These are phyloP conservation scores for Metacarcinus magister DNA, from an alignment of 2,888 invertebrate species.

Conservation along the genomic window DNA sequence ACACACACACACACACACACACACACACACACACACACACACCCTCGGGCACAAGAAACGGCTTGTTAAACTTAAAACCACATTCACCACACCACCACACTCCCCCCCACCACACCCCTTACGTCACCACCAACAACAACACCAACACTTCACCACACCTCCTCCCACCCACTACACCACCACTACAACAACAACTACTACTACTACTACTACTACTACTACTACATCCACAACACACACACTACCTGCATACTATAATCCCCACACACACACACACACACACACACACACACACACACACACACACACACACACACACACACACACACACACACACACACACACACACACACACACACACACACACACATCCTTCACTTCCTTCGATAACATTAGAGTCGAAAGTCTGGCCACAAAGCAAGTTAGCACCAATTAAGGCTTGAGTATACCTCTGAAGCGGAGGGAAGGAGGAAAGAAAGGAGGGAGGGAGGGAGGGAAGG, in stretches of 20 bases:
- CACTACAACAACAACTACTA: neutral
- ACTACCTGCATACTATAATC: slow-evolving; percentile 6
- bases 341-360: slow-evolving; percentile 17
- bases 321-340: neutral
- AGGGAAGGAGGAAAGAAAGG: neutral
- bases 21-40: neutral
- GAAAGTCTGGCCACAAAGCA: slow-evolving; percentile 28
- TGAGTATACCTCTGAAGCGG: neutral
- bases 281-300: neutral
- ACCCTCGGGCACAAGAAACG: neutral
- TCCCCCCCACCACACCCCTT: neutral
- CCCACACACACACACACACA: neutral
- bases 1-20: neutral
- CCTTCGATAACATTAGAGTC: slow-evolving; percentile 31
- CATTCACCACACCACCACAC: neutral
- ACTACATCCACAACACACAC: neutral
- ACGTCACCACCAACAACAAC: neutral
- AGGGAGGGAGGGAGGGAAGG: neutral
- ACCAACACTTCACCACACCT: neutral
- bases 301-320: neutral
- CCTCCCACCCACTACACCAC: neutral
- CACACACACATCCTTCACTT: neutral
- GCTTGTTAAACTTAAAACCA: neutral
- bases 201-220: neutral
- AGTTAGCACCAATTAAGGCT: slow-evolving; percentile 40